Base-by-base conservation (phyloP, 2,888 invertebrate genomes). In the Nezara viridula region DNA sequence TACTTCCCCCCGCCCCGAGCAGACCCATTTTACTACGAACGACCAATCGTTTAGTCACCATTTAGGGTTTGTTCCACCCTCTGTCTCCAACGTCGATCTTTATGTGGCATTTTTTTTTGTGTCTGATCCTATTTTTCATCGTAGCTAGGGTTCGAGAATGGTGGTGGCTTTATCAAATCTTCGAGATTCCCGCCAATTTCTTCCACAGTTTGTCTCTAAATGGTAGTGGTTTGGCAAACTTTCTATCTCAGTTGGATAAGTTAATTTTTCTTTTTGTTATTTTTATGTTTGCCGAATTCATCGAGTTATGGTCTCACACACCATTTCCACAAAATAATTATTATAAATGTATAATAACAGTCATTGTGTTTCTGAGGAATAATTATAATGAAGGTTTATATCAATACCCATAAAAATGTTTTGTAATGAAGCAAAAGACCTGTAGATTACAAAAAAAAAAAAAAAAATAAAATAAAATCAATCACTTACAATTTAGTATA, bases 11-110 rank as follows among this genome's bases (percentile, higher is more conserved):
- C 9, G 16, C 7, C 37, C 66, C 21, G 3, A 73, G 66, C 19
- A 73, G 66, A 73, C 32, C 32, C 32, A 73, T 73, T 73, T 73
- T 19, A 73, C 66, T 19, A 37, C 66, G 66, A 73, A 73, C 66
- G 37, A 9, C 66, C 32, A 73, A 73, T 73, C 66, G 66, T 73
- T 73, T 73, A 73, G 66, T 73, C 66, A 37, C 32, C 66, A 73
- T 73, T 73, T 37, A 73, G 66, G 19, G 66, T 73, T 73, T 73
- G 66, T 73, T 73, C 66, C 32, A 37, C 66, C 66, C 66, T 73
- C 66, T 73, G 66, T 37, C 66, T 73, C 32, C 32, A 32, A 32
- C 6, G 66, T 37, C 66, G 37, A 73, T 73, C 32, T 73, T 73
- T 73, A 32, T 73, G 66, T 37, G 14, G 27, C 60, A 16, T 60